Conservation (phyloP, 2,888 invertebrate genomes). For the Uropetala carovei region DNA sequence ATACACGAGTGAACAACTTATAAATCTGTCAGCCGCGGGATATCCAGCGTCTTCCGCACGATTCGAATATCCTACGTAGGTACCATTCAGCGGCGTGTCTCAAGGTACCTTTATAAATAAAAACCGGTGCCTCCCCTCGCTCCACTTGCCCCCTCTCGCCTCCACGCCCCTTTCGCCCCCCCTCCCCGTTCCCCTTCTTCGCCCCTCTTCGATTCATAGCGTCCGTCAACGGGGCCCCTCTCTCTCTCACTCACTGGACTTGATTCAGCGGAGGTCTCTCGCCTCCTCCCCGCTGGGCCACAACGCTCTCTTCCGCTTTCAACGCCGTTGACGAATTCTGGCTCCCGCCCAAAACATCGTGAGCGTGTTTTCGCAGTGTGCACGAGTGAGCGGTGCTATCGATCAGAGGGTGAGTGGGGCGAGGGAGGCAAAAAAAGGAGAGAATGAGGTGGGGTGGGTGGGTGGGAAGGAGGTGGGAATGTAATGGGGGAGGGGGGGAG, state of each 20-base stretch:
- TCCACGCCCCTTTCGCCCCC: neutral
- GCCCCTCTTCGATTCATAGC: neutral
- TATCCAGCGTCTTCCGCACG: neutral
- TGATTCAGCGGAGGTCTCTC: neutral
- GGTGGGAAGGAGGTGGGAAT: neutral
- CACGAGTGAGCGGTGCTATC: constrained; percentile 26
- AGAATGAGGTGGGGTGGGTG: neutral
- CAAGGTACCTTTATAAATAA: constrained; percentile 29
- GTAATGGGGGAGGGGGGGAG: neutral
- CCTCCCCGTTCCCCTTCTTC: too few species aligned
- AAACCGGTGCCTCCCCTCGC: constrained; percentile 8
- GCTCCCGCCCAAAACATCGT: constrained; percentile 60
- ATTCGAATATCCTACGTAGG: neutral
- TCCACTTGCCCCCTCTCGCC: neutral
- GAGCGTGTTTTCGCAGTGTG: constrained; percentile 60
- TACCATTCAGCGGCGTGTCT: constrained; percentile 12
- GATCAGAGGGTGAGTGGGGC: neutral
- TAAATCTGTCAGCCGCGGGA: neutral
- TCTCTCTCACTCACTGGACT: neutral
- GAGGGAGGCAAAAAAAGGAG: neutral
- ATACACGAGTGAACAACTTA: neutral
- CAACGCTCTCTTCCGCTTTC: neutral
- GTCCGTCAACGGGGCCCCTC: neutral
- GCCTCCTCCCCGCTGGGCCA: neutral
- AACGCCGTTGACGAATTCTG: constrained; percentile 57